Base-by-base conservation (phyloP, 2,888 invertebrate species). In the Dexiosoma caninum region DNA sequence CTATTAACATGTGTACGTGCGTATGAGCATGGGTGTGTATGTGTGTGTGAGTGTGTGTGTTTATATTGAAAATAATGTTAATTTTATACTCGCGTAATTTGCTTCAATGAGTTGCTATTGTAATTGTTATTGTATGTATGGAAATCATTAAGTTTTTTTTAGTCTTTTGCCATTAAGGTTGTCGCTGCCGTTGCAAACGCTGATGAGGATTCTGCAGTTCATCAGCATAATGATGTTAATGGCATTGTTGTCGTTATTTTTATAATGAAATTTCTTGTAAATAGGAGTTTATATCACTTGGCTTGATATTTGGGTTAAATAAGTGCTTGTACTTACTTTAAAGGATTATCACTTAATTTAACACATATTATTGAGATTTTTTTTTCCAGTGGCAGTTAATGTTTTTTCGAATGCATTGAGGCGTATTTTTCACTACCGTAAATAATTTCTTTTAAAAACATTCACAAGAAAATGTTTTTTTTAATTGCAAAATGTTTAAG, bases 341-440 rank as follows among this genome's bases (percentile, higher is more conserved):
- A 76, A 80, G 71, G 66, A 60, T 80, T 71, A 76, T 71, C 70
- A 67, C 80, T 80, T 76, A 46, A 80, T 80, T 79, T 76, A 80
- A 76, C 80, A 71, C 60, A 51, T 76, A 67, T 71, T 32, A 14
- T 57, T 42, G 30, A 9, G 12, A 0, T 44, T 51, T 35, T 44
- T 53, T 49, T 44, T 53, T 49, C 21, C n/a, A 10, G 44, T 9
- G 23, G n/a, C 10, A 7, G 32, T 59, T 21, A 27, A 9, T 32
- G 10, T 21, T n/a, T 12, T 35, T 55, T 32, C 19, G 10, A 21
- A 7, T 32, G 35, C 16, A 7, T 2, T n/a, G 21, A 2, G 9
- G 8, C 9, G n/a, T 8, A 30, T 51, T 14, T 51, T 7, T 14
- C 8, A 8, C n/a, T 8, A n/a, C 2, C n/a, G n/a, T n/a, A n/a